Evolutionary conservation across 2,113 vertebrate species (phyloP), one percentile per base, ranked within the genome.

Genomic region (Clarias gariepinus): DNA sequence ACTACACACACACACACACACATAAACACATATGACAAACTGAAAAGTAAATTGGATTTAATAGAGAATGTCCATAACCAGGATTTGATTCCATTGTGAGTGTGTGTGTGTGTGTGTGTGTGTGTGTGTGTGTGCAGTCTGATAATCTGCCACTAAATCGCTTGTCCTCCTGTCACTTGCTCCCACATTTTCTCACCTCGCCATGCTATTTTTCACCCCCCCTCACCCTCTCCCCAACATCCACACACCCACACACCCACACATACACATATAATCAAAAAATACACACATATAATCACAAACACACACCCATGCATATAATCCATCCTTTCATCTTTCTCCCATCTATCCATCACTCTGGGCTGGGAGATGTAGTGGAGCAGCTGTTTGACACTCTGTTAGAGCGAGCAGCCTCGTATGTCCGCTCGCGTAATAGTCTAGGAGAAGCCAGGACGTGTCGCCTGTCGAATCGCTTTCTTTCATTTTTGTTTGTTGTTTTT

Each of bases 111-210:
- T 82, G 74, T 86, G 55, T 83, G 71, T 87, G n/a, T 84, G 83
- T 82, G 74, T 80, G 85, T 74, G 63, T 86, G 58, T 77, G 80
- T 77, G 81, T 47, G 81, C 71, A 74, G 52, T 41, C 68, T 88
- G 89, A 87, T 85, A 85, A 81, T 89, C 91, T 92, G 90, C 92
- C 94, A 92, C 91, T 93, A 91, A 91, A 88, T 91, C 92, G 93
- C 93, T 81, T 93, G 89, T 87, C 84, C 82, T 91, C 87, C 91
- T 90, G 90, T 93, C 92, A 90, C 74, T 90, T 91, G 88, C 87
- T 90, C 88, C 88, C 52, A 88, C 55, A 84, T 88, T 87, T 87
- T 91, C 73, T 84, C 83, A 94, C 88, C 83, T 90, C 83, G 82
- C 85, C 74, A 93, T 86, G 81, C 78, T 86, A 94, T 93, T 93